A percentile compares a stretch with the other conserved stretches of the same genome.
phyloP scores from a whole-genome alignment of 2,113 vertebrate genomes.

The Castor canadensis region DNA sequence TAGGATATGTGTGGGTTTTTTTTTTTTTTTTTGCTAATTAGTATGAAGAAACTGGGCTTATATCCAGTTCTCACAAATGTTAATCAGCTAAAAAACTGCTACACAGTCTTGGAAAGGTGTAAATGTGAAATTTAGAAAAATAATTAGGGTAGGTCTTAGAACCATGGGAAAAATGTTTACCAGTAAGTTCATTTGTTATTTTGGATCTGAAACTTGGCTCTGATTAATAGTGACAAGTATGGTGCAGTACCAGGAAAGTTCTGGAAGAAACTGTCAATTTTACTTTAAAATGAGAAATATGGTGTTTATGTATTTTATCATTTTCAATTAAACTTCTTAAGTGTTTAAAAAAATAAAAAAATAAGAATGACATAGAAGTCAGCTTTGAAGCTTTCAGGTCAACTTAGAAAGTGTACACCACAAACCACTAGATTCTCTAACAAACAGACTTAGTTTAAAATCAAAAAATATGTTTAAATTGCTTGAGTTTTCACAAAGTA shows the following conservation, averaged over 20 bases:
- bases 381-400: no score
- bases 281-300: constrained; percentile 80
- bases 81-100: constrained; percentile 8
- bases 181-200: constrained; percentile 39
- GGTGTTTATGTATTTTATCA: constrained; percentile 83
- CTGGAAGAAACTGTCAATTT: constrained; percentile 65
- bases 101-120: constrained; percentile 54
- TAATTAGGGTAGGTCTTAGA: not conserved
- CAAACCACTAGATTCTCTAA: no score
- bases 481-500: no score
- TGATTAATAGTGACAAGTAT: constrained; percentile 54
- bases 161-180: constrained; percentile 37
- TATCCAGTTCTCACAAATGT: constrained; percentile 54
- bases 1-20: not conserved
- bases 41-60: constrained; percentile 47
- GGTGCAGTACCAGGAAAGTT: constrained; percentile 64
- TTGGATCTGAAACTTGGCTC: constrained; percentile 46
- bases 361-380: no score
- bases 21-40: constrained; percentile 33
- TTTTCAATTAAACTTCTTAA: constrained; percentile 87
- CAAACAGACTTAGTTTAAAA: no score
- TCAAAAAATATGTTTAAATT: no score
- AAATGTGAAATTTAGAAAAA: constrained; percentile 57
- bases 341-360: no score
- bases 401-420: no score